These are phyloP conservation scores for Lycia hirtaria DNA, from an alignment of 2,888 invertebrate species.

Conservation along the genomic window DNA sequence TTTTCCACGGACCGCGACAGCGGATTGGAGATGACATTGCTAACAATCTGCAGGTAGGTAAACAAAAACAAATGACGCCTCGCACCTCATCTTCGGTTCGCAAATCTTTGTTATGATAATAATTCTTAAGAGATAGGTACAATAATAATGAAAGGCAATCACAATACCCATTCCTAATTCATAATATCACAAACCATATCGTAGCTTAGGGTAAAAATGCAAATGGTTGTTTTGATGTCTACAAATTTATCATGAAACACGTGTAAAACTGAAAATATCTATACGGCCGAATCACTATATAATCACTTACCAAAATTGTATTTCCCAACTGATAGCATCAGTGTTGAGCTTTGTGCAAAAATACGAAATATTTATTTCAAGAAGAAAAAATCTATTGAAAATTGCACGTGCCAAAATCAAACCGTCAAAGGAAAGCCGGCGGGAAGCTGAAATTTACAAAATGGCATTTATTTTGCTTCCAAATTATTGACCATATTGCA, in stretches of 20 bases:
- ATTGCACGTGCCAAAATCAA: conserved; percentile 83
- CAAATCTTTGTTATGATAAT: background rate
- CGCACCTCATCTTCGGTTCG: conserved; percentile 48
- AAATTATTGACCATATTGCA: background rate
- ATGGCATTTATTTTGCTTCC: conserved; percentile 12
- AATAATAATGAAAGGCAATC: conserved; percentile 12
- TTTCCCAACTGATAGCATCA: conserved; percentile 76
- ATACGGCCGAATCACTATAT: conserved; percentile 47
- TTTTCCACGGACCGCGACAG: conserved; percentile 80
- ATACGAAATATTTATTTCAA: conserved; percentile 59
- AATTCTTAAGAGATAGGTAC: conserved; percentile 28
- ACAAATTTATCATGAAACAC: conserved; percentile 68
- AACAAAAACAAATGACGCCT: conserved; percentile 82
- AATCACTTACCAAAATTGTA: conserved; percentile 74
- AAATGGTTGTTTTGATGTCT: conserved; percentile 83
- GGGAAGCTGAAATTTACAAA: conserved; percentile 72
- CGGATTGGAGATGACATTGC: conserved; percentile 80
- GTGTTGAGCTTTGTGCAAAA: conserved; percentile 62
- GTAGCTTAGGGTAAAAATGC: conserved; percentile 76
- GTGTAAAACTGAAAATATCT: conserved; percentile 68
- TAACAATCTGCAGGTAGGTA: conserved; percentile 82
- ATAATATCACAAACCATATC: conserved; percentile 66
- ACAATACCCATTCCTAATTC: background rate
- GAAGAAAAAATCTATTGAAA: conserved; percentile 62
- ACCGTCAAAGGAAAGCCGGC: conserved; percentile 82